These are phyloP conservation scores for Clarias fuscus DNA, from an alignment of 2,797 vertebrate species.

Conservation along the genomic window DNA sequence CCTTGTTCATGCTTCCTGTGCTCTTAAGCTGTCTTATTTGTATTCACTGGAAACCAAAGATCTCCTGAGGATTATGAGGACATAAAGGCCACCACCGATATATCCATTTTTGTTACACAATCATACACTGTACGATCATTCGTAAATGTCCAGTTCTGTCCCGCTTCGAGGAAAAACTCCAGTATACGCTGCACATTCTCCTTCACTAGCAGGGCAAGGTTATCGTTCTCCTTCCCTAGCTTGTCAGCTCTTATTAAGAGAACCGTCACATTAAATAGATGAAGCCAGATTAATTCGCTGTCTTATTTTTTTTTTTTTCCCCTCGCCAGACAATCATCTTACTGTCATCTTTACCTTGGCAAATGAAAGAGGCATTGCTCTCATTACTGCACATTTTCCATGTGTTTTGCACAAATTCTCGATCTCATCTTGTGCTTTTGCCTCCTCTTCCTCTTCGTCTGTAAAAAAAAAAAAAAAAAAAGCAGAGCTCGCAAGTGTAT, in stretches of 20 bases:
- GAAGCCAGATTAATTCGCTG: constrained; percentile 66
- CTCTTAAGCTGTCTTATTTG: not conserved
- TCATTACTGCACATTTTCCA: constrained; percentile 58
- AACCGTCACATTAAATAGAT: constrained; percentile 71
- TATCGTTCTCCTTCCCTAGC: constrained; percentile 58
- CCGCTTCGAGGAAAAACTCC: not conserved
- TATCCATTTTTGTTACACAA: not conserved
- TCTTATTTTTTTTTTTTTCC: constrained; percentile 59
- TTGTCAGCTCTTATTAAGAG: constrained; percentile 71
- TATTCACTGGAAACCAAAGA: not conserved
- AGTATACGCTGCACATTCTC: constrained; percentile 31
- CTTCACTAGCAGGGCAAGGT: constrained; percentile 57
- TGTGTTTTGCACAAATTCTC: constrained; percentile 30
- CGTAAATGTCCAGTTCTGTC: constrained; percentile 25
- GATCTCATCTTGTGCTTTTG: constrained; percentile 20
- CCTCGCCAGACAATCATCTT: constrained; percentile 65
- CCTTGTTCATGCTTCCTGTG: constrained; percentile 1
- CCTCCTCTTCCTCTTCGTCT: not conserved
- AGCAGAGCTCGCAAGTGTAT: constrained; percentile 42
- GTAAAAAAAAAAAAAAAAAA: not conserved
- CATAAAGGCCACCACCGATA: not conserved
- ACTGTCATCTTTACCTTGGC: constrained; percentile 66
- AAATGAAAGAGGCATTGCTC: constrained; percentile 67
- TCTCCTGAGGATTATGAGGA: not conserved
- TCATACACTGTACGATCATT: constrained; percentile 17